Percentiles rank a stretch among this genome's conserved stretches.
Conservation (phyloP, 2,797 vertebrate genomes). For the Acrocephalus scirpaceus region DNA sequence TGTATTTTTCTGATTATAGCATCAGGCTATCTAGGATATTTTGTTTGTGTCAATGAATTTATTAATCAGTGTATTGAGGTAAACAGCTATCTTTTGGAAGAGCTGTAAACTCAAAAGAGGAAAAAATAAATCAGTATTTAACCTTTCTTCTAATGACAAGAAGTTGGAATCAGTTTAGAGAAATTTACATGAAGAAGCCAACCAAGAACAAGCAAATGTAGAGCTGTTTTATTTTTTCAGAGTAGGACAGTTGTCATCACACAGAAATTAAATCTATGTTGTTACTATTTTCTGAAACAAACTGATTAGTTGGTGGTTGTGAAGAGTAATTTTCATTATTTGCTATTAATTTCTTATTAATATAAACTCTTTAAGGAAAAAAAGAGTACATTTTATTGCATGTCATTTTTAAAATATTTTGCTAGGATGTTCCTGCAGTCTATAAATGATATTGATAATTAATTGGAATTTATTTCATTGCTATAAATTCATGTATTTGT, state of each 20-base stretch:
- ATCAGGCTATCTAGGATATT: not conserved
- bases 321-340: not conserved
- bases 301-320: not conserved
- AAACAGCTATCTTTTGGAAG: not conserved
- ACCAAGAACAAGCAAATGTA: not conserved
- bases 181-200: not conserved
- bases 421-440: not conserved
- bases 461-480: not conserved
- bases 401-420: not conserved
- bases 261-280: not conserved
- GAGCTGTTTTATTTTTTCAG: not conserved
- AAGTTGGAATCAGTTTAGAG: not conserved
- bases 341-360: not conserved
- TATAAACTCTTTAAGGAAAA: not conserved
- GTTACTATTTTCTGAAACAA: not conserved
- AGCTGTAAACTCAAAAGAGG: not conserved
- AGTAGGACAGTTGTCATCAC: not conserved
- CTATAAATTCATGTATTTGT: not conserved
- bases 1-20: not conserved
- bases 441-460: not conserved
- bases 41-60: not conserved
- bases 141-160: not conserved
- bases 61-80: not conserved
- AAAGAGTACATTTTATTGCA: accelerated
- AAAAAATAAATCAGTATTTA: not conserved